These are phyloP conservation scores for Campoletis raptor DNA, from an alignment of 2,888 invertebrate genomes.

Conservation along the genomic window DNA sequence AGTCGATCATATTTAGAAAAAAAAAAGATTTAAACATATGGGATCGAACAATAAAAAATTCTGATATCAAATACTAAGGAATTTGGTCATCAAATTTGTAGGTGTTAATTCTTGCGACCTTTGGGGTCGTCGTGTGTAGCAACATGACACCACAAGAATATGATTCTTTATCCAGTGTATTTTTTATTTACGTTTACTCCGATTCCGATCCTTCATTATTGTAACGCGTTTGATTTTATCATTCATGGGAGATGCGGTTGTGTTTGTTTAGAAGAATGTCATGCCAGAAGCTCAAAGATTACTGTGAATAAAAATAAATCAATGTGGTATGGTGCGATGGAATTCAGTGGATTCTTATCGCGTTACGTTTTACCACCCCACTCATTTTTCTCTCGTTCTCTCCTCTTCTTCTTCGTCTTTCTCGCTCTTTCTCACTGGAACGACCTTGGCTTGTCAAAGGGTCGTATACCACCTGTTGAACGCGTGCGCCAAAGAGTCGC, in stretches of 20 bases:
- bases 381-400: background rate
- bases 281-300: conserved; percentile 32
- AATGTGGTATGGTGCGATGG: conserved; percentile 18
- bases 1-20: background rate
- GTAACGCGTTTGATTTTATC: conserved; percentile 46
- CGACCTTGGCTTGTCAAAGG: conserved; percentile 56
- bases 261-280: conserved; percentile 3
- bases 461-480: conserved; percentile 74
- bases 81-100: background rate
- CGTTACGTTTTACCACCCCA: conserved; percentile 8
- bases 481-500: conserved; percentile 25
- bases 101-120: conserved; percentile 31
- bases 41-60: background rate
- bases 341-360: conserved; percentile 42
- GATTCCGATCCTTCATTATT: background rate
- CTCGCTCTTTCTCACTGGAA: conserved; percentile 1
- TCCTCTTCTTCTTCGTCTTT: background rate
- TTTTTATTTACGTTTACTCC: conserved; percentile 30
- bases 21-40: background rate
- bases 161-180: conserved; percentile 15
- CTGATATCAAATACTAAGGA: background rate
- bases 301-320: conserved; percentile 57
- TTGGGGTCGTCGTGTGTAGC: conserved; percentile 38
- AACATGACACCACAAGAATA: conserved; percentile 34
- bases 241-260: conserved; percentile 8